phyloP scores from a whole-genome alignment of 1,140 invertebrate genomes.

The Propsilocerus akamusi region DNA sequence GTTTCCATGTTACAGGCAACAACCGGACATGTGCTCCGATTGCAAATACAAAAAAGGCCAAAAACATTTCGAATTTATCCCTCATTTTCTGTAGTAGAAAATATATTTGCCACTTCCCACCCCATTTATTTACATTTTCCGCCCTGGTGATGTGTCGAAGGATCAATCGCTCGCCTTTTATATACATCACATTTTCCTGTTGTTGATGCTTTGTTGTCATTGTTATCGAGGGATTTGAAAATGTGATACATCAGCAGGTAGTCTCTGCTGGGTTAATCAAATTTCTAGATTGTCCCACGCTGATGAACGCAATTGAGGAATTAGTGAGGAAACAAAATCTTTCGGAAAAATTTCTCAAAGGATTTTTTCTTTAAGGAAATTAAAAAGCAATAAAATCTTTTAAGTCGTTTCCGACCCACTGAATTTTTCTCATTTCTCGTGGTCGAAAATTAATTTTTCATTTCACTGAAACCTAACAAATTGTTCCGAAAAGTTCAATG shows the following conservation, averaged over 20 bases:
- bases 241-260: conserved; percentile 3
- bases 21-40: background rate
- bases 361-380: too few species aligned
- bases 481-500: too few species aligned
- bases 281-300: background rate
- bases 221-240: too few species aligned
- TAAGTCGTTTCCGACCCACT: too few species aligned
- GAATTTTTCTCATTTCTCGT: too few species aligned
- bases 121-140: conserved; percentile 2
- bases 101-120: background rate
- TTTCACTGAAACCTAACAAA: too few species aligned
- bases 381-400: too few species aligned
- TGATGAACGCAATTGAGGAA: too few species aligned
- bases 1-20: background rate
- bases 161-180: background rate
- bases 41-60: background rate
- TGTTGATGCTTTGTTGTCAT: background rate
- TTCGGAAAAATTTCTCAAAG: too few species aligned
- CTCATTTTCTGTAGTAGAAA: background rate
- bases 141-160: background rate
- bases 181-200: too few species aligned
- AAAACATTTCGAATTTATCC: background rate
- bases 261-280: background rate
- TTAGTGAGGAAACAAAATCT: too few species aligned
- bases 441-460: too few species aligned